phyloP scores from a whole-genome alignment of 2,888 invertebrate species.

The Ophraella communa region DNA sequence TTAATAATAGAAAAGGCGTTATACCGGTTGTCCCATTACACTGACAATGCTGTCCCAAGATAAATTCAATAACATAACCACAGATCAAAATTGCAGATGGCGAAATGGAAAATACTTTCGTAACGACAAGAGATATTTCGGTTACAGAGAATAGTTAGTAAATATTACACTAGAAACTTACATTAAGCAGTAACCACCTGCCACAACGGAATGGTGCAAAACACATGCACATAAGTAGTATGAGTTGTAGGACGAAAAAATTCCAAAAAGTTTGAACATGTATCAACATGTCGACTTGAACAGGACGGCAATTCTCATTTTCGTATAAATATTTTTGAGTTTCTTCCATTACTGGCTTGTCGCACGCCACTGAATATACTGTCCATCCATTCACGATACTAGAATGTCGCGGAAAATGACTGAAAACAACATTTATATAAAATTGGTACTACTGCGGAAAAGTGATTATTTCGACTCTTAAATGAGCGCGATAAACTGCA shows the following conservation, averaged over 20 bases:
- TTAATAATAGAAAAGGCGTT: too few relatives aligned
- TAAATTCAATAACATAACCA: too few relatives aligned
- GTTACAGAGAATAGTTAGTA: too few relatives aligned
- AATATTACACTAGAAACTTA: not conserved
- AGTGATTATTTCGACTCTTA: not conserved
- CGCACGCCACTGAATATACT: slow-evolving; percentile 80
- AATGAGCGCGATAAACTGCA: too few relatives aligned
- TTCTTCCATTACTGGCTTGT: slow-evolving; percentile 81
- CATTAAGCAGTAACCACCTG: not conserved
- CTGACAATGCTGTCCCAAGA: too few relatives aligned
- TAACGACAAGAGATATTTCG: too few relatives aligned
- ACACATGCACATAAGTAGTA: not conserved
- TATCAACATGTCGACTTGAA: slow-evolving; percentile 77
- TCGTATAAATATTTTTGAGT: slow-evolving; percentile 80
- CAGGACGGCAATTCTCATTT: slow-evolving; percentile 73
- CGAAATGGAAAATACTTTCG: too few relatives aligned
- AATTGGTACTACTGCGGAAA: not conserved
- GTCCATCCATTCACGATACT: slow-evolving; percentile 45
- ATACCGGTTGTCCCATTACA: too few relatives aligned
- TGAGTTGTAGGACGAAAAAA: not conserved
- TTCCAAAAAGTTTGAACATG: slow-evolving; percentile 55
- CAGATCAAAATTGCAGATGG: too few relatives aligned
- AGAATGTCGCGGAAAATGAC: slow-evolving; percentile 40
- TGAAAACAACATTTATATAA: too few relatives aligned
- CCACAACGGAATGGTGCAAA: not conserved